phyloP scores from a whole-genome alignment of 2,888 invertebrate genomes.

The Petrolisthes manimaculis region DNA sequence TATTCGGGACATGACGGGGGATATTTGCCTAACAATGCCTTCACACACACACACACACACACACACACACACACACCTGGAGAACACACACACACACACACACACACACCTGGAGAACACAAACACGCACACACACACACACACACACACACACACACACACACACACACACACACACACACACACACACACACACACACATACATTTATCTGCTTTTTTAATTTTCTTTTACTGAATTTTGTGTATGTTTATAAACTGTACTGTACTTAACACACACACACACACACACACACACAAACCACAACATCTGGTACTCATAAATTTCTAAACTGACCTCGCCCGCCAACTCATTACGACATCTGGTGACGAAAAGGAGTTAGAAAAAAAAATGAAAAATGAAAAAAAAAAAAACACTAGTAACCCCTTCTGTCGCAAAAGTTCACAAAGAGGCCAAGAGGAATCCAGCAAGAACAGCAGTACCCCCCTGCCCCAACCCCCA shows the following conservation, averaged over 20 bases:
- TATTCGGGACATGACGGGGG: slow-evolving; percentile 20
- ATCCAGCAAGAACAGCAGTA: neutral
- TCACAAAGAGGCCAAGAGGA: slow-evolving; percentile 12
- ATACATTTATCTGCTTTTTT: neutral
- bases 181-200: neutral
- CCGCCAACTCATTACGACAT: slow-evolving; percentile 34
- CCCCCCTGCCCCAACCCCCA: no score
- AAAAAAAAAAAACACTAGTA: slow-evolving; percentile 23
- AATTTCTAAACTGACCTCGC: slow-evolving; percentile 27
- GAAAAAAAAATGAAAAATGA: slow-evolving; percentile 13
- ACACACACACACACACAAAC: neutral
- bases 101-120: neutral
- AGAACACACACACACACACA: neutral
- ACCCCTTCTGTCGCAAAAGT: slow-evolving; percentile 47
- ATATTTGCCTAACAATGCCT: slow-evolving; percentile 33
- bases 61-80: neutral
- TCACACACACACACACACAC: neutral
- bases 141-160: slow-evolving; percentile 2
- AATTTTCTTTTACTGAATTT: neutral
- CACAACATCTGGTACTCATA: slow-evolving; percentile 30
- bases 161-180: neutral
- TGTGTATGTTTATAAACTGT: neutral
- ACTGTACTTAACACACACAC: neutral
- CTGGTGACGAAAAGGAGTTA: slow-evolving; percentile 34
- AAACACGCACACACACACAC: neutral